A percentile compares a stretch with the other conserved stretches of the same genome.
phyloP scores from a whole-genome alignment of 2,113 vertebrate species.

The Cyphomyrus plagiostoma region DNA sequence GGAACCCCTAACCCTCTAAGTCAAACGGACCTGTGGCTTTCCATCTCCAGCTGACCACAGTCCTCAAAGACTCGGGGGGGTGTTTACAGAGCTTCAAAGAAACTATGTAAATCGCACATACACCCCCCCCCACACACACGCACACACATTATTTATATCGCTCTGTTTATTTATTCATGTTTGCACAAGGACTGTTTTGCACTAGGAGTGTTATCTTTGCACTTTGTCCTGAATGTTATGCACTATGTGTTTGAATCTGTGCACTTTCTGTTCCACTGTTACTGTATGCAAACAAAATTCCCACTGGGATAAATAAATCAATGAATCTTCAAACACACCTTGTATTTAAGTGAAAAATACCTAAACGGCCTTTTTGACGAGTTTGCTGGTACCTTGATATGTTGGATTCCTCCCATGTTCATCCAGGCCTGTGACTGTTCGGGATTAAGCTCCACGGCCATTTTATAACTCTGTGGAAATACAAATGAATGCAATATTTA shows the following conservation, averaged over 20 bases:
- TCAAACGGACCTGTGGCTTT: background rate
- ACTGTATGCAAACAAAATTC: background rate
- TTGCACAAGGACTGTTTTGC: background rate
- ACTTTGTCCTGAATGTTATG: background rate
- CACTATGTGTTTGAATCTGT: background rate
- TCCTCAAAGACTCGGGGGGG: background rate
- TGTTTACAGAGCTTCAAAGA: background rate
- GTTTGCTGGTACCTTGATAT: slow-evolving; percentile 82
- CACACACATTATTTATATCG: background rate
- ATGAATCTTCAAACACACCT: background rate
- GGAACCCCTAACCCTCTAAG: background rate
- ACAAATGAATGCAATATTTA: slow-evolving; percentile 12
- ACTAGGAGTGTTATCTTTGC: background rate
- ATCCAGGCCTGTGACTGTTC: slow-evolving; percentile 96
- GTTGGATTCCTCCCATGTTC: slow-evolving; percentile 97
- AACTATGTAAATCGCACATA: background rate
- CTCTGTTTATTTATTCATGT: background rate
- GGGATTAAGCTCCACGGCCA: slow-evolving; percentile 81
- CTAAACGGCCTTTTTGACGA: background rate
- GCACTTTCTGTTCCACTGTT: background rate
- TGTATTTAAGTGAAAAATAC: background rate
- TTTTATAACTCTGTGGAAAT: slow-evolving; percentile 75
- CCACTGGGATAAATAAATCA: background rate
- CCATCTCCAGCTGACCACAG: background rate
- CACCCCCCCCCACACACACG: background rate